Percentiles rank a stretch among this genome's conserved stretches.
Evolutionary conservation across 1,140 invertebrate genomes (phyloP).

Genomic region (Ectropis grisescens): DNA sequence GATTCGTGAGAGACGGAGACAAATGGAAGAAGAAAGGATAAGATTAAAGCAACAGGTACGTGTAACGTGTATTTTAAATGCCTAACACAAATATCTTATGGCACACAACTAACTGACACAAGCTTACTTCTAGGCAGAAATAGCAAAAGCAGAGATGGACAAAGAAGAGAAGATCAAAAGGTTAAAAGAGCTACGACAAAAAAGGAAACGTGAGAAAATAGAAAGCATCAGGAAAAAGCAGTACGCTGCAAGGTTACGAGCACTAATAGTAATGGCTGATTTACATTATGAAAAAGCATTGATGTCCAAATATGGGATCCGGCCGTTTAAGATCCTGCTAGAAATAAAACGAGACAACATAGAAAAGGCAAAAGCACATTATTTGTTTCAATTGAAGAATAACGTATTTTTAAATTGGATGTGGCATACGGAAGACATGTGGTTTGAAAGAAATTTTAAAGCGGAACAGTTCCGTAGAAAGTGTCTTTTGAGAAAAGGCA

Average conservation of each 20-base stretch:
- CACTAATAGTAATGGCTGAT: constrained; percentile 67
- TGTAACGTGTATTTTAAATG: no score
- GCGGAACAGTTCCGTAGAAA: constrained; percentile 62
- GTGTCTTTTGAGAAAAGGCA: constrained; percentile 44
- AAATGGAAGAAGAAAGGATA: constrained; percentile 73
- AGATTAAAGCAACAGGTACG: constrained; percentile 65
- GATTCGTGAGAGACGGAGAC: constrained; percentile 71
- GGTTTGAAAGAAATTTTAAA: constrained; percentile 55
- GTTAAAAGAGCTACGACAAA: constrained; percentile 72
- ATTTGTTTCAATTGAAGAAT: constrained; percentile 54
- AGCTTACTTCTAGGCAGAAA: constrained; percentile 42
- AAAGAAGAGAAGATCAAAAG: constrained; percentile 73
- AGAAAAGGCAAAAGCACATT: constrained; percentile 59
- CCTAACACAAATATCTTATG: no score
- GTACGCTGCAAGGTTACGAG: constrained; percentile 65
- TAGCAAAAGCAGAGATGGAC: constrained; percentile 66
- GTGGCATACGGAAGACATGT: constrained; percentile 60
- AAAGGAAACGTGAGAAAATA: constrained; percentile 72
- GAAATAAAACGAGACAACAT: constrained; percentile 64
- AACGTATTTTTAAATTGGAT: constrained; percentile 67
- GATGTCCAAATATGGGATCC: constrained; percentile 62
- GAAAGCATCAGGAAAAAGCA: constrained; percentile 71
- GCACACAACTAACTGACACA: no score
- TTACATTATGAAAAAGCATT: constrained; percentile 71
- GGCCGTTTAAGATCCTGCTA: constrained; percentile 63